phyloP scores from a whole-genome alignment of 2,797 vertebrate genomes.

The Poecilia gillii region DNA sequence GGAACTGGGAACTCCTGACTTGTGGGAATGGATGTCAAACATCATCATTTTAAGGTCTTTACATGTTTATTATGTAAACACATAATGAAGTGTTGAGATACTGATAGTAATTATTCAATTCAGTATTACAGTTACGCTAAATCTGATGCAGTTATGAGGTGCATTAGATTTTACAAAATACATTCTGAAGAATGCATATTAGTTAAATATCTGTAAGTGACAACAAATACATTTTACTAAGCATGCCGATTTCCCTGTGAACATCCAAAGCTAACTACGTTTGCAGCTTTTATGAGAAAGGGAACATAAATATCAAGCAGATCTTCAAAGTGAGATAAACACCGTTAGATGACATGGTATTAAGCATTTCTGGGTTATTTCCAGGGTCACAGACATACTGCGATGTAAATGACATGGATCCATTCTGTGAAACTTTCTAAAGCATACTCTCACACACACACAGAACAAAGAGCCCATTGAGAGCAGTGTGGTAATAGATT shows the following conservation, averaged over 20 bases:
- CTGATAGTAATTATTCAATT: not conserved
- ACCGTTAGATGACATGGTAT: slow-evolving; percentile 22
- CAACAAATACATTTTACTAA: not conserved
- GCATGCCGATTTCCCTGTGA: too few relatives aligned
- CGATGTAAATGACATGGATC: slow-evolving; percentile 49
- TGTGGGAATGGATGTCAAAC: not conserved
- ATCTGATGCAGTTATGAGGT: not conserved
- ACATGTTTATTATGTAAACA: not conserved
- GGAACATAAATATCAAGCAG: not conserved
- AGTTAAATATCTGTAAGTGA: too few relatives aligned
- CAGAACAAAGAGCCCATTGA: slow-evolving; percentile 84
- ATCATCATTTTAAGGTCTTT: not conserved
- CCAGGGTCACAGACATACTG: slow-evolving; percentile 30
- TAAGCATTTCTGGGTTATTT: slow-evolving; percentile 24
- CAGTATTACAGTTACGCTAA: not conserved
- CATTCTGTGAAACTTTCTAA: slow-evolving; percentile 47
- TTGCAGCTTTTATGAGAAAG: not conserved
- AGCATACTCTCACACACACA: slow-evolving; percentile 24
- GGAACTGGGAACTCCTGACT: not conserved
- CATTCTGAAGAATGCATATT: not conserved
- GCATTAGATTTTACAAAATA: not conserved
- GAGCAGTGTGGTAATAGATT: slow-evolving; percentile 68
- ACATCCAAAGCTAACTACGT: not conserved
- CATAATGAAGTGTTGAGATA: not conserved
- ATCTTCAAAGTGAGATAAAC: not conserved